These are phyloP conservation scores for Fratercula arctica DNA, from an alignment of 2,797 vertebrate species.

Conservation along the genomic window DNA sequence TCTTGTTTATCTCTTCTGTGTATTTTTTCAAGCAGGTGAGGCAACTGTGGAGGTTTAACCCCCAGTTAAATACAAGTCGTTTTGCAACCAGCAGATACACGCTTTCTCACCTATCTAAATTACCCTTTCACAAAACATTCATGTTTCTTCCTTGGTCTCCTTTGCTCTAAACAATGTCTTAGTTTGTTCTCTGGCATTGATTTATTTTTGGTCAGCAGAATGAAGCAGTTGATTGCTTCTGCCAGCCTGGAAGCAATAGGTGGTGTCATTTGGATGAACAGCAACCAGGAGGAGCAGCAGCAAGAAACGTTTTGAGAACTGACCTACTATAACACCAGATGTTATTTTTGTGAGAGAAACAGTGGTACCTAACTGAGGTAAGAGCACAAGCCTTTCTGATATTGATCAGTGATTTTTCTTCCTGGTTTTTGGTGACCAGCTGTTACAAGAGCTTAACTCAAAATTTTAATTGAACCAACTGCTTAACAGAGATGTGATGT, in stretches of 20 bases:
- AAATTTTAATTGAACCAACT: neutral
- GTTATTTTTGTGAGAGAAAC: neutral
- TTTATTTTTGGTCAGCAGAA: neutral
- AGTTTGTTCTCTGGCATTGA: neutral
- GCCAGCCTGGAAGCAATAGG: neutral
- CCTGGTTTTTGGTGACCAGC: neutral
- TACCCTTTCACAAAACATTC: neutral
- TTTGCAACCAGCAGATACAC: neutral
- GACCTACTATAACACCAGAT: accelerated
- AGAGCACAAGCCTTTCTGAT: neutral
- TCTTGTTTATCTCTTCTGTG: neutral
- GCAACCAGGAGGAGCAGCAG: neutral
- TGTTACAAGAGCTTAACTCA: neutral
- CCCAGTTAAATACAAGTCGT: neutral
- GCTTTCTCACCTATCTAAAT: neutral
- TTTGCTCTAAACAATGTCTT: neutral
- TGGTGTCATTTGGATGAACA: neutral
- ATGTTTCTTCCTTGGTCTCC: neutral
- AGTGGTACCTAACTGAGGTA: neutral
- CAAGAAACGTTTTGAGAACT: neutral
- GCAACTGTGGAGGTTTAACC: neutral
- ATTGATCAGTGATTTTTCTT: neutral
- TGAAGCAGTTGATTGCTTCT: neutral
- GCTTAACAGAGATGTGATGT: neutral
- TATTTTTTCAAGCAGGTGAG: neutral